Percentiles rank a stretch among this genome's conserved stretches.
phyloP scores from a whole-genome alignment of 2,113 vertebrate genomes.

The Trichomycterus rosablanca region DNA sequence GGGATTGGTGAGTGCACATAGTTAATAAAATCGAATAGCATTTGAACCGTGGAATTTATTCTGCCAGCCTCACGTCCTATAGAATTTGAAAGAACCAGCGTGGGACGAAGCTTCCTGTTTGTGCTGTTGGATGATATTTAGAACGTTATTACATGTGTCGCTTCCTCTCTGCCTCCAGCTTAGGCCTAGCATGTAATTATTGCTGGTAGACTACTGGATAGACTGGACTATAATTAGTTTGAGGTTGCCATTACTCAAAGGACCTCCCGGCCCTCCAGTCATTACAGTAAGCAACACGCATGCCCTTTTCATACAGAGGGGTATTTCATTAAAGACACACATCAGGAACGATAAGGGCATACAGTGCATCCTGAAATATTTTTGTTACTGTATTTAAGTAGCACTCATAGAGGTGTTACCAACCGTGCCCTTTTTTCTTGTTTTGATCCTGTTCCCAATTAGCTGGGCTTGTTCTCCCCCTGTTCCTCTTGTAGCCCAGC shows the following conservation, averaged over 20 bases:
- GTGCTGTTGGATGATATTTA: conserved; percentile 1
- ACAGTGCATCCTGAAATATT: not conserved
- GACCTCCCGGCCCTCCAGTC: not conserved
- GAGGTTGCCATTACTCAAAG: conserved; percentile 29
- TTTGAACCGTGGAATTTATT: too few species aligned
- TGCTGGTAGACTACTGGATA: conserved; percentile 22
- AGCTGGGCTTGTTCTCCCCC: not conserved
- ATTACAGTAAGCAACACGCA: conserved; percentile 28
- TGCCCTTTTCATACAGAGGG: not conserved
- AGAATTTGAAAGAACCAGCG: too few species aligned
- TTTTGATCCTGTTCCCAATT: not conserved
- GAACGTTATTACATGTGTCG: conserved; percentile 24
- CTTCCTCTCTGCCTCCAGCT: conserved; percentile 14
- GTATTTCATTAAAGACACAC: not conserved
- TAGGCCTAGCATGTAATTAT: conserved; percentile 22
- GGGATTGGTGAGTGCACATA: too few species aligned
- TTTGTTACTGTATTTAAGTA: not conserved
- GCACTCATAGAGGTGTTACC: not conserved
- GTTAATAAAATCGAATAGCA: too few species aligned
- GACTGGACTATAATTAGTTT: conserved; percentile 26
- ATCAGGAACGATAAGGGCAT: not conserved
- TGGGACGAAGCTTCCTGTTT: too few species aligned
- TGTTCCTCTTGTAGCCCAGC: not conserved
- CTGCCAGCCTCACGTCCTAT: too few species aligned
- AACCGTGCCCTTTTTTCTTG: not conserved